Evolutionary conservation across 2,113 vertebrate genomes (phyloP).

Genomic region (Podarcis cretensis): DNA sequence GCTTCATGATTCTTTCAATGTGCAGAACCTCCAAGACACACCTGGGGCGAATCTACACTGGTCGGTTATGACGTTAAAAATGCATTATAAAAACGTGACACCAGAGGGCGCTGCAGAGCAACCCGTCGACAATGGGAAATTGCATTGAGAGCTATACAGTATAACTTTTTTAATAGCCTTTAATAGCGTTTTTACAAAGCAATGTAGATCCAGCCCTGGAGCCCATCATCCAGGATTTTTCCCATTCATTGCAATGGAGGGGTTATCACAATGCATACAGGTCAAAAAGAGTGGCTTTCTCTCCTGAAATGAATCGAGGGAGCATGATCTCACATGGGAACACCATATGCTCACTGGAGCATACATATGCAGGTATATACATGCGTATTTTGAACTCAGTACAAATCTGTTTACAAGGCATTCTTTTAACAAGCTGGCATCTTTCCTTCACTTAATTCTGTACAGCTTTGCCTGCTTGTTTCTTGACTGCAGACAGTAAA

Average conservation of each 20-base stretch:
- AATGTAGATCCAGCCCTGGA: no score
- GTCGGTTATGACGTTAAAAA: no score
- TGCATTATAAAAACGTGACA: no score
- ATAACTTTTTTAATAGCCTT: no score
- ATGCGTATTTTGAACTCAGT: not conserved
- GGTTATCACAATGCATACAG: not conserved
- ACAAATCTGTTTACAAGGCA: not conserved
- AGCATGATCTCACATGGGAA: not conserved
- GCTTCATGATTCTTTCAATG: no score
- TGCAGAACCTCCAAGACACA: no score
- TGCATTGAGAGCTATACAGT: no score
- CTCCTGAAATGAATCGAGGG: not conserved
- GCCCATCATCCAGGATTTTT: not conserved
- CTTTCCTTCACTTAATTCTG: not conserved
- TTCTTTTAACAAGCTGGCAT: not conserved
- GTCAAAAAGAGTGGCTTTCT: not conserved
- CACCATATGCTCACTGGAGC: not conserved
- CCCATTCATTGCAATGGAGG: not conserved
- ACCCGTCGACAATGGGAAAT: no score
- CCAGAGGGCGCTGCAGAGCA: no score
- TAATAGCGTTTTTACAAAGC: no score
- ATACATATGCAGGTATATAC: not conserved
- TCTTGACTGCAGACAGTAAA: not conserved
- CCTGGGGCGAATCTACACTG: no score
- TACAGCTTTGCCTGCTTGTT: slow-evolving; percentile 27